Conservation (phyloP, 2,797 vertebrate species). For the Catostomus latipinnis region DNA sequence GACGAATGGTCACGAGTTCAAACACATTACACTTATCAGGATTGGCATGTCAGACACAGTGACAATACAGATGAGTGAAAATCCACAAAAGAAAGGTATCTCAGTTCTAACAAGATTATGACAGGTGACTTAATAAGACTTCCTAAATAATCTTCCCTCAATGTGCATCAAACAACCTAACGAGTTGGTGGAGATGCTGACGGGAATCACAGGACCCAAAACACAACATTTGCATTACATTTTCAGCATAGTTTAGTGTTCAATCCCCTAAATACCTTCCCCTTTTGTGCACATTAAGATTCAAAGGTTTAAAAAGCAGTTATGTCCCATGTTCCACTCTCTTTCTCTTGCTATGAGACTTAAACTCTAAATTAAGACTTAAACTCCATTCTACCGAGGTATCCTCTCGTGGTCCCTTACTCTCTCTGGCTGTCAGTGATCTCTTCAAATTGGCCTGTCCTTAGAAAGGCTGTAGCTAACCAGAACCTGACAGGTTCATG, state of each 20-base stretch:
- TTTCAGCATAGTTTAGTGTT: neutral
- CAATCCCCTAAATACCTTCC: constrained; percentile 3
- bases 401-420: neutral
- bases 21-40: constrained; percentile 25
- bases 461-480: constrained; percentile 1
- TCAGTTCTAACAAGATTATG: constrained; percentile 13
- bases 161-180: neutral
- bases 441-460: constrained; percentile 12
- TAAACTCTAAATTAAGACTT: constrained; percentile 1
- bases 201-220: neutral
- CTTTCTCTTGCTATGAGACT: constrained; percentile 10
- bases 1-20: neutral
- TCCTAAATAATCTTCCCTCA: too few species aligned
- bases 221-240: neutral
- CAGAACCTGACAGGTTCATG: constrained; percentile 10
- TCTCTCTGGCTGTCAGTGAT: neutral
- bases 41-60: neutral
- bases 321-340: neutral
- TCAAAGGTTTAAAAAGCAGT: neutral
- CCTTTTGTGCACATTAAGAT: neutral
- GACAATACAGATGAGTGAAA: neutral
- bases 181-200: neutral
- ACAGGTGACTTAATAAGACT: constrained; percentile 1
- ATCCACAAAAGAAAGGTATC: constrained; percentile 9
- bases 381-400: neutral